Percentiles rank a stretch among this genome's conserved stretches.
phyloP scores from a whole-genome alignment of 2,888 invertebrate species.

The Mesorhabditis spiculigera region DNA sequence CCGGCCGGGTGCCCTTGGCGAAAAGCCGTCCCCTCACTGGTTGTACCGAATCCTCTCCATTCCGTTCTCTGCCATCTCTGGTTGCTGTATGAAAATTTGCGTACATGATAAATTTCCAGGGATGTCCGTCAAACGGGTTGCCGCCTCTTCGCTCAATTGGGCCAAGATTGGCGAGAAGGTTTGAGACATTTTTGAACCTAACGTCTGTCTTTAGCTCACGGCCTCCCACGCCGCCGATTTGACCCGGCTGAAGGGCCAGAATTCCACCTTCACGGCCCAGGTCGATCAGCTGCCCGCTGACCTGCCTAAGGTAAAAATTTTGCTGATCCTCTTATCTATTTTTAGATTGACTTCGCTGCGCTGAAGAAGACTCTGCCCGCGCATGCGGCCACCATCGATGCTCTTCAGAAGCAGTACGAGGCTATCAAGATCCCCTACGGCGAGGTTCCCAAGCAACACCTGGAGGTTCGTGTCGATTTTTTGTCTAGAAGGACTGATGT shows the following conservation, averaged over 20 bases:
- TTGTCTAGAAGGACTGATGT: conserved; percentile 8
- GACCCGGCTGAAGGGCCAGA: conserved; percentile 51
- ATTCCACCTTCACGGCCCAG: conserved; percentile 44
- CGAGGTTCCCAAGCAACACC: conserved; percentile 46
- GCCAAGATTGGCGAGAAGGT: conserved; percentile 42
- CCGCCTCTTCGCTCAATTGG: conserved; percentile 54
- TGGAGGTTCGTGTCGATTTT: conserved; percentile 22
- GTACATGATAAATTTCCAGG: conserved; percentile 16
- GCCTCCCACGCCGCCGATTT: conserved; percentile 51
- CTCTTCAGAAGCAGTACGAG: conserved; percentile 57
- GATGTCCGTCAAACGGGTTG: conserved; percentile 55
- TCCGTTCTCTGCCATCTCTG: no score
- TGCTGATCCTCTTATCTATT: neutral
- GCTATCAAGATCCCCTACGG: conserved; percentile 56
- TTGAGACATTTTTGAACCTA: neutral
- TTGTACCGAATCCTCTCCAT: no score
- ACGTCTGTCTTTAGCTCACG: conserved; percentile 19
- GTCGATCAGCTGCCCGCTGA: conserved; percentile 52
- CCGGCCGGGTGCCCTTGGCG: no score
- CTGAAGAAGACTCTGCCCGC: conserved; percentile 56
- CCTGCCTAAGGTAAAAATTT: conserved; percentile 44
- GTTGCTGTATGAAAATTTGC: no score
- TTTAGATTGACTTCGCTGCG: conserved; percentile 51
- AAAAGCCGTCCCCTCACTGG: no score
- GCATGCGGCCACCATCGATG: conserved; percentile 49